These are phyloP conservation scores for Eulithis testata DNA, from an alignment of 2,888 invertebrate genomes.

Conservation along the genomic window DNA sequence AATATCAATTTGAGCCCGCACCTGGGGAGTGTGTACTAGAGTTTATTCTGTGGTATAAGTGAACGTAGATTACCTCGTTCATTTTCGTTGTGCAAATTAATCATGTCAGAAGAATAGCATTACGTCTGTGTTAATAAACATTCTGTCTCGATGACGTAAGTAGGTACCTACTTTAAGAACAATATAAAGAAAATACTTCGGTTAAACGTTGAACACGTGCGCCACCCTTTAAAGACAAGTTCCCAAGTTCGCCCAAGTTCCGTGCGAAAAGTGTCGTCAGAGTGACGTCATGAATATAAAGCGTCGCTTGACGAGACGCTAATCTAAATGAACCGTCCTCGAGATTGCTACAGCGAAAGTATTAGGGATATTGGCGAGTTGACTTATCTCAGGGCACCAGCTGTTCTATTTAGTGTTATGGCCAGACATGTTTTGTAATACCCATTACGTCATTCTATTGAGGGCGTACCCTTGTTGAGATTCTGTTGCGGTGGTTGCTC, in stretches of 20 bases:
- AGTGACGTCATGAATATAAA: slow-evolving; percentile 63
- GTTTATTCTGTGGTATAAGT: slow-evolving; percentile 36
- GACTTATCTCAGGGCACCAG: slow-evolving; percentile 43
- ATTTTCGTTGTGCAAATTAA: slow-evolving; percentile 39
- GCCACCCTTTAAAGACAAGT: slow-evolving; percentile 43
- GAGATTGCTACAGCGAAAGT: slow-evolving; percentile 56
- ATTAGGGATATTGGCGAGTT: slow-evolving; percentile 53
- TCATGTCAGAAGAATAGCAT: slow-evolving; percentile 35
- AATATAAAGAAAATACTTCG: not conserved
- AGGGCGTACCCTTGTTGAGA: slow-evolving; percentile 25
- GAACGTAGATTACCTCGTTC: slow-evolving; percentile 43
- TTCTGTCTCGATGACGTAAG: too few species aligned
- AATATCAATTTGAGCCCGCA: slow-evolving; percentile 49
- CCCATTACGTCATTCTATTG: slow-evolving; percentile 25
- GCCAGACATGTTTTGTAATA: slow-evolving; percentile 26
- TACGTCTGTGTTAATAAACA: slow-evolving; percentile 2
- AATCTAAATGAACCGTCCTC: slow-evolving; percentile 45
- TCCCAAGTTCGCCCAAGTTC: slow-evolving; percentile 47
- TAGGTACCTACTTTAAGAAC: too few species aligned
- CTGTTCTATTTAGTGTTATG: slow-evolving; percentile 32
- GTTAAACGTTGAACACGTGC: slow-evolving; percentile 3
- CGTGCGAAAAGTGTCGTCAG: slow-evolving; percentile 49
- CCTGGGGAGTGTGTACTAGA: slow-evolving; percentile 41
- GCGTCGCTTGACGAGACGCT: slow-evolving; percentile 46
- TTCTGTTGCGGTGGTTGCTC: slow-evolving; percentile 17